Evolutionary conservation across 2,888 invertebrate genomes (phyloP), one percentile per base, ranked within the genome.

Genomic region (Drosophila fulvimacula): DNA sequence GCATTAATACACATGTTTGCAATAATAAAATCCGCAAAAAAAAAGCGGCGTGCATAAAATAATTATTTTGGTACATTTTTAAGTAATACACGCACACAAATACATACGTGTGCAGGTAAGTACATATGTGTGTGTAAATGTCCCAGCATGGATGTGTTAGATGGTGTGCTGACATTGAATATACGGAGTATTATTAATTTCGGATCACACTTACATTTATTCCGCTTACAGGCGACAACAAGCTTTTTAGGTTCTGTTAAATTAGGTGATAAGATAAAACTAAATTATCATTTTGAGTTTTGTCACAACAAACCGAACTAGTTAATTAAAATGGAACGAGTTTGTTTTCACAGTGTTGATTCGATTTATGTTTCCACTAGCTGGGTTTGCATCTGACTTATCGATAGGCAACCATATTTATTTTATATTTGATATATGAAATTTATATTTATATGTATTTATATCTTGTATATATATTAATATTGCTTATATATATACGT

Each of bases 261-360:
- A 67, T 36, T 42, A 62, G 36, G 42, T 67, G 78, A 73, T 73
- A 60, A 76, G 73, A 57, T 65, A 42, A 21, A 72, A 62, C 73
- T 77, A 75, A 61, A 67, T 73, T 75, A 75, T 75, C 74, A 77
- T 73, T 73, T 73, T 73, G 39, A 73, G 41, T 59, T 62, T 56
- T 77, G 74, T 77, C 78, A 77, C 62, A 66, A 61, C 72, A 71
- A 56, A 36, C 57, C 51, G 73, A 73, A 75, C 76, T 38, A 63
- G 73, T 75, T 59, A n/a, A 30, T 51, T 52, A 13, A n/a, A 62
- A 21, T 32, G 41, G 59, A 73, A 70, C 59, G 34, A 60, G 41
- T 60, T 41, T 19, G 36, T 41, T 38, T 58, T 70, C 36, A 5
- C 49, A 55, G 46, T 15, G 15, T 42, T 38, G 68, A 41, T 42